Evolutionary conservation across 2,888 invertebrate genomes (phyloP).

Genomic region (Gandaritis pyraliata): DNA sequence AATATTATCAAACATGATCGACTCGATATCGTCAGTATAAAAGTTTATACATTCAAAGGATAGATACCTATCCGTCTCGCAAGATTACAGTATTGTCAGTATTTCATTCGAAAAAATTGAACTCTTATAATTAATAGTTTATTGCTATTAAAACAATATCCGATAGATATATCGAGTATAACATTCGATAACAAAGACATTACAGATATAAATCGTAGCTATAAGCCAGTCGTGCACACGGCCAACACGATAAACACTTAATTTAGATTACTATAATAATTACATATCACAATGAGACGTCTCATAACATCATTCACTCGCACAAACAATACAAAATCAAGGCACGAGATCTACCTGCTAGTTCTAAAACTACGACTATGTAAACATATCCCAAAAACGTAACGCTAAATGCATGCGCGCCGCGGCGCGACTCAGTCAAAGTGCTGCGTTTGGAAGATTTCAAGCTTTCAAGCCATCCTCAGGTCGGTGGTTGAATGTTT

Average conservation of each 20-base stretch:
- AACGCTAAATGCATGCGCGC: conserved; percentile 76
- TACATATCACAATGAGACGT: conserved; percentile 84
- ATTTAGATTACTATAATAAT: conserved; percentile 82
- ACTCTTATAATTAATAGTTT: conserved; percentile 77
- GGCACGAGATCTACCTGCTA: conserved; percentile 81
- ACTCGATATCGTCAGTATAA: conserved; percentile 76
- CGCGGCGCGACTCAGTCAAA: conserved; percentile 72
- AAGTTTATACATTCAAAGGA: conserved; percentile 61
- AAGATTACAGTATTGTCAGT: conserved; percentile 76
- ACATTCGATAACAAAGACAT: conserved; percentile 74
- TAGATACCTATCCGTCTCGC: conserved; percentile 45
- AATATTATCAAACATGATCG: conserved; percentile 76
- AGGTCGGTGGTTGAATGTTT: conserved; percentile 61
- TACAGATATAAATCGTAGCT: conserved; percentile 66
- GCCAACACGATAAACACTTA: conserved; percentile 80
- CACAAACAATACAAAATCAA: conserved; percentile 79
- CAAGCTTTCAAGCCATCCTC: conserved; percentile 50
- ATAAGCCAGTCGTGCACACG: conserved; percentile 73
- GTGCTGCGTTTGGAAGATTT: conserved; percentile 67
- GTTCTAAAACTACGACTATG: conserved; percentile 78
- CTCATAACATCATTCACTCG: conserved; percentile 77
- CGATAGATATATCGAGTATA: conserved; percentile 68
- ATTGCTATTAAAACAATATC: conserved; percentile 82
- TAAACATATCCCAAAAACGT: conserved; percentile 73
- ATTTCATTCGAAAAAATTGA: conserved; percentile 72